phyloP scores from a whole-genome alignment of 2,888 invertebrate species.

The Petrophora chlorosata region DNA sequence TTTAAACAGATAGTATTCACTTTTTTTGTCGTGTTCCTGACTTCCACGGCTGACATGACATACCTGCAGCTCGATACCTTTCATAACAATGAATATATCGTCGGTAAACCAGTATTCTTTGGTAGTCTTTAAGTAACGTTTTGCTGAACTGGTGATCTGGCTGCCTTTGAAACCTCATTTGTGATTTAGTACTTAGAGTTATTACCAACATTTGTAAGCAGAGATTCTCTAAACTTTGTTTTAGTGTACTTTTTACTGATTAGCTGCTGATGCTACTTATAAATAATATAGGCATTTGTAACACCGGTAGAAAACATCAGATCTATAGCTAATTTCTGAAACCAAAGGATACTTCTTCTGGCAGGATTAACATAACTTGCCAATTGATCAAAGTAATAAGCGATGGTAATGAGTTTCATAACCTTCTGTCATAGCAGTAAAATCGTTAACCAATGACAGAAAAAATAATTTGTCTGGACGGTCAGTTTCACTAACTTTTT shows the following conservation, averaged over 20 bases:
- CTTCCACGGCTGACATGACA: slow-evolving; percentile 4
- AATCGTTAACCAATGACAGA: no score
- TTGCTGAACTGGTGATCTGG: not conserved
- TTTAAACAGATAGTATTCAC: slow-evolving; percentile 10
- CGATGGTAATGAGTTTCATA: no score
- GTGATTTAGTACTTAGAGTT: not conserved
- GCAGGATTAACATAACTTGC: not conserved
- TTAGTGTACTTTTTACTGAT: not conserved
- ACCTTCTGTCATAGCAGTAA: no score
- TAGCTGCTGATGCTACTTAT: not conserved
- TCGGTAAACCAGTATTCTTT: not conserved
- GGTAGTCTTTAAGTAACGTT: not conserved
- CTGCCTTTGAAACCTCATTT: not conserved
- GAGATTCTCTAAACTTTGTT: not conserved
- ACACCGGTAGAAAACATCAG: not conserved
- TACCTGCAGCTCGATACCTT: slow-evolving; percentile 4
- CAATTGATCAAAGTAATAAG: no score
- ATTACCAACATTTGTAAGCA: not conserved
- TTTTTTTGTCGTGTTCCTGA: slow-evolving; percentile 8
- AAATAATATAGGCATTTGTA: not conserved
- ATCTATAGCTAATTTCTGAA: not conserved
- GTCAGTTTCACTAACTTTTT: no score
- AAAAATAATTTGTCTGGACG: no score
- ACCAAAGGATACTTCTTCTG: not conserved
- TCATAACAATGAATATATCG: slow-evolving; percentile 10